Evolutionary conservation across 2,888 invertebrate species (phyloP), one percentile per base, ranked within the genome.

Genomic region (Drosophila maculinotata): DNA sequence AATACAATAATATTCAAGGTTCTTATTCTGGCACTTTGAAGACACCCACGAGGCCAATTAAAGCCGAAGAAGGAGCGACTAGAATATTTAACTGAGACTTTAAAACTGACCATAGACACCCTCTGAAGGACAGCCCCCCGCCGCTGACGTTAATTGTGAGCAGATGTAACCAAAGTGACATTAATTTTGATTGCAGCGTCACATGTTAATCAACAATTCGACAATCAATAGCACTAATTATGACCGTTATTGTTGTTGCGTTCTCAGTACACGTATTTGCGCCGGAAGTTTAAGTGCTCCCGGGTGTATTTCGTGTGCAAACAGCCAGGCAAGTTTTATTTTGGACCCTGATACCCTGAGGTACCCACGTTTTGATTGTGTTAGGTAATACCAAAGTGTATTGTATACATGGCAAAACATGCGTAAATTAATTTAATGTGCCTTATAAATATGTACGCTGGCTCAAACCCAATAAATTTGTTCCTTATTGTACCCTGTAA

Each of bases 381-480:
- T 64, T 69, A 17, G 63, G 53, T 49, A 69, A 58, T 58, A 44
- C 51, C 69, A 52, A 51, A 56, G 63, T 58, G 44, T 53, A 69
- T 65, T 65, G 70, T 66, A 54, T 60, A 69, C 67, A 74, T 42
- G 69, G 74, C 62, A 81, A 76, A 87, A 74, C 88, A 80, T 80
- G 80, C 81, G 87, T 83, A 85, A 85, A 86, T 85, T 85, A 88
- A 85, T 85, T 85, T 86, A 86, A 85, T 88, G 84, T 80, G 68
- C 74, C 87, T 80, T 83, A 85, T 85, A 85, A 85, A 85, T 85
- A 85, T 85, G 76, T 86, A 88, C 76, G 87, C 69, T 72, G 79
- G 60, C 49, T 44, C 62, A 36, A 47, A 85, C 69, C 73, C 86
- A 75, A 84, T 85, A 82, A 79, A 83, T 82, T 75, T 62, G 42